Base-by-base conservation (phyloP, 53 echinoderm and acorn worm species). In the Patiria pectinifera region DNA sequence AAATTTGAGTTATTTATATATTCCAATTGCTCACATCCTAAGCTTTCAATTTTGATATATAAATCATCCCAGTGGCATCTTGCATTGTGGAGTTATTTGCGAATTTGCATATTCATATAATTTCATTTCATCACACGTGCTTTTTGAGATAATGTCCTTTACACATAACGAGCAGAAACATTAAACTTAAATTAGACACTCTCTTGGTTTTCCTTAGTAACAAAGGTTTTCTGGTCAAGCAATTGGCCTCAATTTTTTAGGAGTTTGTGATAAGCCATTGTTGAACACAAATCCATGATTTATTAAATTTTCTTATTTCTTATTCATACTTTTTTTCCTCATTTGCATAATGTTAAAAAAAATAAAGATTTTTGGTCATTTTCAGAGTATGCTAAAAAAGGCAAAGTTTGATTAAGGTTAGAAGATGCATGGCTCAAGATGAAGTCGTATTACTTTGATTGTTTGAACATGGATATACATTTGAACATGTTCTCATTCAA, bases 131-230 rank as follows among this genome's bases (percentile, higher is more conserved):
- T 26, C 78, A 35, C 6, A 78, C 25, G 44, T 78, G 78, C 35
- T n/a, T 78, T 78, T 78, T 78, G 78, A 78, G 78, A 78, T 78
- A 78, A 24, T 26, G 81, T 49, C 48, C 81, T 46, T 81, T 81
- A 81, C 47, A 81, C 81, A 81, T 81, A 43, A 43, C 26, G 4
- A 6, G 1, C n/a, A 43, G 13, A 43, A 78, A 44, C n/a, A 43
- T 24, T 24, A 25, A 78, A 78, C 43, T 44, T 24, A 43, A 78
- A 78, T 78, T 26, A 9, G 44, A 78, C 44, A 26, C 78, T 43
- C 6, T 78, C 45, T 44, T 26, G 35, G 14, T 26, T 60, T 60
- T 60, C 60, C 12, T 60, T 8, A 60, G 60, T 2, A 60, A 60
- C 60, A 60, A 12, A 60, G 25, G 43, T 2, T 24, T 78, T 78